Conservation (phyloP, 2,888 invertebrate genomes). For the Brenthis hecate region DNA sequence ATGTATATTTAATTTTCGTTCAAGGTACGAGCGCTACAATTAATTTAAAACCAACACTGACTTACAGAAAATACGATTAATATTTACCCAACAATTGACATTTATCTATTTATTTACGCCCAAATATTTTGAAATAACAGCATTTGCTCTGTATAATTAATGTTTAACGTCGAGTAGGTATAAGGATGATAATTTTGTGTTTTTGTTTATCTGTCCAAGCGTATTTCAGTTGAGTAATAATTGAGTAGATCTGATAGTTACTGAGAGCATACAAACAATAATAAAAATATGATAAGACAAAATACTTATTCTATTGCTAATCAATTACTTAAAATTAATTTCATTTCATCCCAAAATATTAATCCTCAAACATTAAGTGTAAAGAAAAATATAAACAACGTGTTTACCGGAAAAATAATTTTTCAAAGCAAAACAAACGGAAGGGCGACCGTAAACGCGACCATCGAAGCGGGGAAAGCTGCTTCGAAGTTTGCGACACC, state of each 20-base stretch:
- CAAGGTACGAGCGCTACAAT: not conserved
- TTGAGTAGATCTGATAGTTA: too few relatives aligned
- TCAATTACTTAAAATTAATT: not conserved
- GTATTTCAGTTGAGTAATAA: too few relatives aligned
- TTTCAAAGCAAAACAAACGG: slow-evolving; percentile 35
- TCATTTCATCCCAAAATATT: not conserved
- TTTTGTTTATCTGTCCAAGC: too few relatives aligned
- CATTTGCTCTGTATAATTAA: too few relatives aligned
- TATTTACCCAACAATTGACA: too few relatives aligned
- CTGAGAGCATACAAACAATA: too few relatives aligned
- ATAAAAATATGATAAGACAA: too few relatives aligned
- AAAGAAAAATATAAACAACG: slow-evolving; percentile 36
- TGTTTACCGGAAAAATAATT: slow-evolving; percentile 34
- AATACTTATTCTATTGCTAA: too few relatives aligned
- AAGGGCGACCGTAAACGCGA: slow-evolving; percentile 31
- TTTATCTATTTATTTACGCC: too few relatives aligned
- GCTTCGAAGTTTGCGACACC: slow-evolving; percentile 33
- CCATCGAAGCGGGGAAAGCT: slow-evolving; percentile 25
- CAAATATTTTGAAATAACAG: too few relatives aligned
- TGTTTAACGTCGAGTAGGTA: too few relatives aligned
- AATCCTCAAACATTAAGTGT: slow-evolving; percentile 6
- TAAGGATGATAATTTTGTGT: too few relatives aligned
- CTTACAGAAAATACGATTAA: not conserved
- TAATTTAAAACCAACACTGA: not conserved
- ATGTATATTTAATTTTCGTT: not conserved